Conservation (phyloP, 2,797 vertebrate genomes). For the Sphenopsis melanotis region DNA sequence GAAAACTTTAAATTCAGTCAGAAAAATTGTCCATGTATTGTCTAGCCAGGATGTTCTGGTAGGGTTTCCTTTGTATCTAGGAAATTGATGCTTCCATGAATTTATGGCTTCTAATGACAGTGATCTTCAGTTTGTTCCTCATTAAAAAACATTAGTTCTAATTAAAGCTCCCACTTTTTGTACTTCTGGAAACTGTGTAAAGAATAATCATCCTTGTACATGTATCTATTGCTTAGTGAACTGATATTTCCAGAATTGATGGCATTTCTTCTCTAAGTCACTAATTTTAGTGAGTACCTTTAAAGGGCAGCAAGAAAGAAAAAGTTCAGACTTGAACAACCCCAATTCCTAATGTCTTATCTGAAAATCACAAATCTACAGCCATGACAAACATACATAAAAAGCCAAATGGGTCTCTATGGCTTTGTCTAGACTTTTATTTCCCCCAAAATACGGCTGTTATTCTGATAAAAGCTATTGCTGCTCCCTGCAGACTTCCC, state of each 20-base stretch:
- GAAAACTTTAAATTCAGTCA: not conserved
- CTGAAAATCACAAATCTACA: not conserved
- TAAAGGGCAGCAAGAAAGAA: not conserved
- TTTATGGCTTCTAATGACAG: not conserved
- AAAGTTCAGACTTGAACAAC: not conserved
- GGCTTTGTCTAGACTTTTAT: not conserved
- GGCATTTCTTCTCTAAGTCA: not conserved
- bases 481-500: not conserved
- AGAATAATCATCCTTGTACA: not conserved
- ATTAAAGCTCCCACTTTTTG: not conserved
- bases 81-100: not conserved
- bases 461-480: not conserved
- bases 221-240: not conserved
- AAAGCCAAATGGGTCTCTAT: accelerated
- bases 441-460: accelerated
- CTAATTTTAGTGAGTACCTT: not conserved
- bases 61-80: not conserved
- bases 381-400: not conserved
- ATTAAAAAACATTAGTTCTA: not conserved
- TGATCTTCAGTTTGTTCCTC: not conserved
- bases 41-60: not conserved
- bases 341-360: not conserved
- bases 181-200: not conserved
- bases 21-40: not conserved
- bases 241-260: not conserved